Conservation (phyloP, 2,888 invertebrate genomes). For the Meliscaeva auricollis region DNA sequence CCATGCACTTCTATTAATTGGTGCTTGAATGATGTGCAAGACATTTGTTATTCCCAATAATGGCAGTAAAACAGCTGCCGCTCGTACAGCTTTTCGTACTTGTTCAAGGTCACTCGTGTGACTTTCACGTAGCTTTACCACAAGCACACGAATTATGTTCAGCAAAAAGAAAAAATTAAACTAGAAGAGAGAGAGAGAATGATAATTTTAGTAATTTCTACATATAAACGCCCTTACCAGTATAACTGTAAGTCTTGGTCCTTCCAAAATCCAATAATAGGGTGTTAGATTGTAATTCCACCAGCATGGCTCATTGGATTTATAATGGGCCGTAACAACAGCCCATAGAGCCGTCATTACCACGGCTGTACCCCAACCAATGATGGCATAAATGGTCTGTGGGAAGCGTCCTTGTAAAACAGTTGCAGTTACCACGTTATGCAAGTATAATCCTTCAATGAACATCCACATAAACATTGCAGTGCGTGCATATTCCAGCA, state of each 20-base stretch:
- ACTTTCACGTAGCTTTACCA: constrained; percentile 90
- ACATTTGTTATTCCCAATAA: constrained; percentile 92
- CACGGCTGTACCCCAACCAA: constrained; percentile 91
- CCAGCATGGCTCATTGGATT: constrained; percentile 87
- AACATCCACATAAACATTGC: constrained; percentile 99
- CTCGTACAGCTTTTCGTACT: constrained; percentile 91
- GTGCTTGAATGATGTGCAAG: constrained; percentile 89
- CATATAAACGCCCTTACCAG: constrained; percentile 85
- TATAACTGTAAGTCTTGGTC: constrained; percentile 92
- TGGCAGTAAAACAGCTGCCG: constrained; percentile 91
- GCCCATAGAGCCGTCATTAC: constrained; percentile 90
- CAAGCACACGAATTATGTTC: constrained; percentile 91
- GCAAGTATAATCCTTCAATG: constrained; percentile 95
- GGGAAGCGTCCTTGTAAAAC: constrained; percentile 87
- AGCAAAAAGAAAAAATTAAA: constrained; percentile 91
- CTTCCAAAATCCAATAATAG: constrained; percentile 96
- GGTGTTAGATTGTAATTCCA: constrained; percentile 92
- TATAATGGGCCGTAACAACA: constrained; percentile 86
- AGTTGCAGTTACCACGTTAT: constrained; percentile 92
- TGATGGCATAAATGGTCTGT: constrained; percentile 86
- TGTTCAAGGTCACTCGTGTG: constrained; percentile 91
- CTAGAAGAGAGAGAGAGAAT: constrained; percentile 84
- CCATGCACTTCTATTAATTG: constrained; percentile 88
- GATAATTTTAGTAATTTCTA: background rate
- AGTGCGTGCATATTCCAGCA: constrained; percentile 94